Evolutionary conservation across 1,140 invertebrate genomes (phyloP).

Genomic region (Caenorhabditis latens): DNA sequence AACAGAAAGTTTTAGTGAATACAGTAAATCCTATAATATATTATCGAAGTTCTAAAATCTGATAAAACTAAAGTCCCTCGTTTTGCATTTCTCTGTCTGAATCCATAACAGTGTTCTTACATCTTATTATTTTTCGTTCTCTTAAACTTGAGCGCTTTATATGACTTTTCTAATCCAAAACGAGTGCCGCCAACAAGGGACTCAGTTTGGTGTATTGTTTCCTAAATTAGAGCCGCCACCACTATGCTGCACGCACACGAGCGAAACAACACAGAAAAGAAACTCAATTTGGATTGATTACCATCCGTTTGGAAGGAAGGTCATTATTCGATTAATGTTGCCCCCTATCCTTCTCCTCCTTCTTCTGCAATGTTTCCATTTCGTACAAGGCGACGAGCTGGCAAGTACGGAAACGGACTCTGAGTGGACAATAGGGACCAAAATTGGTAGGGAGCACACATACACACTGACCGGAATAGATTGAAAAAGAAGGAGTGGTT

Average conservation of each 20-base stretch:
- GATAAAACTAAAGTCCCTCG: no score
- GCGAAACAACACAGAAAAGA: slow-evolving; percentile 30
- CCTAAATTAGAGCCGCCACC: slow-evolving; percentile 4
- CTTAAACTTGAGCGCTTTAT: no score
- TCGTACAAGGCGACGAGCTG: slow-evolving; percentile 1
- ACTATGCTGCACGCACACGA: background rate
- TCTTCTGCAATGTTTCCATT: slow-evolving; percentile 29
- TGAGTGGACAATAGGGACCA: slow-evolving; percentile 28
- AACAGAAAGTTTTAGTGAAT: no score
- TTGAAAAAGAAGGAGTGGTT: background rate
- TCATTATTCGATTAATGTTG: slow-evolving; percentile 54
- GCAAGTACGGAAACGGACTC: background rate
- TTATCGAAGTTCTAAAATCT: no score
- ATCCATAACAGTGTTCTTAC: no score
- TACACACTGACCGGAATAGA: background rate
- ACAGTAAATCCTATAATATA: no score
- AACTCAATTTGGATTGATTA: slow-evolving; percentile 56
- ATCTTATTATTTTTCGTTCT: no score
- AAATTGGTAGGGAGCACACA: slow-evolving; percentile 6
- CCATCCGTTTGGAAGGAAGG: slow-evolving; percentile 53
- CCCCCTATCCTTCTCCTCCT: background rate
- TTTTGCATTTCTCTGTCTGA: no score
- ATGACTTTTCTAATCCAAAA: background rate
- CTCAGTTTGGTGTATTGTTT: slow-evolving; percentile 31
- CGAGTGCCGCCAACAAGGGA: background rate